phyloP scores from a whole-genome alignment of 1,140 invertebrate genomes.

The Pachypsylla venusta region DNA sequence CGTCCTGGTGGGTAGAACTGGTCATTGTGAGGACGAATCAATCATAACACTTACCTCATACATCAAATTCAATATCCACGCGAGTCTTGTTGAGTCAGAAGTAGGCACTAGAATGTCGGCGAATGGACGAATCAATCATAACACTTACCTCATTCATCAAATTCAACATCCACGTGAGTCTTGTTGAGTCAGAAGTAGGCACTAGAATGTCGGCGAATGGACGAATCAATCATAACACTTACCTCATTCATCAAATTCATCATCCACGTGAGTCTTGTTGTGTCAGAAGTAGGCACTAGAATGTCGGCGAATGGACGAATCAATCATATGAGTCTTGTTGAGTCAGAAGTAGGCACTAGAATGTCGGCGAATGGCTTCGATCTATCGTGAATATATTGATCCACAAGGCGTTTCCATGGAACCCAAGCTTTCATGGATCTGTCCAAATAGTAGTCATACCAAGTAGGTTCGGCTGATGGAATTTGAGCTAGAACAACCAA shows the following conservation, averaged over 20 bases:
- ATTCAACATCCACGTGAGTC: constrained; percentile 57
- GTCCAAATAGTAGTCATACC: constrained; percentile 73
- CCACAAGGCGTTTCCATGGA: constrained; percentile 67
- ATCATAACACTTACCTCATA: constrained; percentile 51
- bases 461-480: constrained; percentile 43
- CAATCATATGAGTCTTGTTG: constrained; percentile 58
- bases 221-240: constrained; percentile 54
- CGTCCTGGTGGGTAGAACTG: too few relatives aligned
- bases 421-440: constrained; percentile 53
- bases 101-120: constrained; percentile 86
- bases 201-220: constrained; percentile 71
- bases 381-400: constrained; percentile 54
- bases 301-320: constrained; percentile 63
- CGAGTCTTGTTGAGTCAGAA: constrained; percentile 62
- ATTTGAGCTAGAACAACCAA: too few relatives aligned
- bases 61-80: constrained; percentile 63
- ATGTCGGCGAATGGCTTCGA: constrained; percentile 59
- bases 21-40: too few relatives aligned
- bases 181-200: constrained; percentile 70
- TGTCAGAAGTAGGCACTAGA: constrained; percentile 77
- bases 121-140: too few relatives aligned
- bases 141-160: constrained; percentile 59
- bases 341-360: constrained; percentile 77
- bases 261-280: constrained; percentile 58
- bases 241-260: constrained; percentile 61